These are phyloP conservation scores for Alaudala cheleensis DNA, from an alignment of 2,113 vertebrate species.

Conservation along the genomic window DNA sequence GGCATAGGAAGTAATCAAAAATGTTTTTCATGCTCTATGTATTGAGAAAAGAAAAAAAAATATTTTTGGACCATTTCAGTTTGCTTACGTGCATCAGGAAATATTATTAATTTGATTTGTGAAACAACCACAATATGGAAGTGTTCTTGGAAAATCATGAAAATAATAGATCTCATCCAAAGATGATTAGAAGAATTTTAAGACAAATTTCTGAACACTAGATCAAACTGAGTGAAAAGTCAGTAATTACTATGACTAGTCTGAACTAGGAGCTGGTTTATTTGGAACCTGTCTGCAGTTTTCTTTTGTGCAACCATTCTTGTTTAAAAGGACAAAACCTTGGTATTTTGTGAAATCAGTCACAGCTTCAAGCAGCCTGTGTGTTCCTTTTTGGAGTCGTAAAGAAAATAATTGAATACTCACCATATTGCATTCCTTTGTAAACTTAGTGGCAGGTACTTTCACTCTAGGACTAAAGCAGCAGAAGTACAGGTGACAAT, in stretches of 20 bases:
- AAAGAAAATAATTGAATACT: neutral
- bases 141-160: neutral
- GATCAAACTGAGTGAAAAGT: neutral
- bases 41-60: neutral
- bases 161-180: neutral
- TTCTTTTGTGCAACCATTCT: neutral
- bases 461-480: neutral
- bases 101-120: neutral
- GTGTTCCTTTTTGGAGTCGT: neutral
- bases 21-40: fast-evolving
- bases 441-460: neutral
- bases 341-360: neutral
- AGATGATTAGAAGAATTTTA: neutral
- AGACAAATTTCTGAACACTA: neutral
- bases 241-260: neutral
- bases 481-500: neutral
- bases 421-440: neutral
- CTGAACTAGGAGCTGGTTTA: neutral
- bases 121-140: neutral
- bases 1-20: neutral
- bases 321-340: neutral
- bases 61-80: neutral
- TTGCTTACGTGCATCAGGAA: neutral
- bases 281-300: neutral
- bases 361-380: neutral